Evolutionary conservation across 1,140 invertebrate species (phyloP).

Genomic region (Onthophagus taurus): DNA sequence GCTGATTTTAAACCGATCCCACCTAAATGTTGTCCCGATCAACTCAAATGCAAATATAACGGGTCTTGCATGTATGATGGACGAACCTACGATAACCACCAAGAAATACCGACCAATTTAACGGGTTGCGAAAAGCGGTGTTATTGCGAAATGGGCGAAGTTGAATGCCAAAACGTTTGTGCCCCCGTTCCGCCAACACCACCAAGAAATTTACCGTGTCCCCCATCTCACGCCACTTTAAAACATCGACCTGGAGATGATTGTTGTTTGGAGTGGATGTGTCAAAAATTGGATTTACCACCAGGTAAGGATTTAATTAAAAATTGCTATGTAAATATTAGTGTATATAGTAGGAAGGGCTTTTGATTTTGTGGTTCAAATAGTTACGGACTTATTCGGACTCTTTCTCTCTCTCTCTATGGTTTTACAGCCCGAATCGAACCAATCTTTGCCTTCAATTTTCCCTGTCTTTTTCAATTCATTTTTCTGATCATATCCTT

Average conservation of each 20-base stretch:
- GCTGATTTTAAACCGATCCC: constrained; percentile 58
- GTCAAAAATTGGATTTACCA: constrained; percentile 28
- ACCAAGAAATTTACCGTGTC: constrained; percentile 61
- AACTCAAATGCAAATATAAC: constrained; percentile 64
- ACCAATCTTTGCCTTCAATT: too few species aligned
- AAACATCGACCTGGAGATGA: constrained; percentile 64
- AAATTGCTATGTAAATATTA: too few species aligned
- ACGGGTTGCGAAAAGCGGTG: constrained; percentile 76
- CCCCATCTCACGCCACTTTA: constrained; percentile 51
- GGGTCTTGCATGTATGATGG: constrained; percentile 65
- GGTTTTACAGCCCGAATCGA: too few species aligned
- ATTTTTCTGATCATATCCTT: too few species aligned
- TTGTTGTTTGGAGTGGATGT: constrained; percentile 69
- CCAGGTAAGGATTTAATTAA: constrained; percentile 19
- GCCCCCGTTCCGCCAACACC: constrained; percentile 61
- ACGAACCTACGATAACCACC: constrained; percentile 48
- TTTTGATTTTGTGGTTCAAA: too few species aligned
- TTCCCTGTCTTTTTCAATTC: too few species aligned
- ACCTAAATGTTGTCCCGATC: constrained; percentile 74
- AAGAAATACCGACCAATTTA: constrained; percentile 46
- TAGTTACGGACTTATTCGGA: too few species aligned
- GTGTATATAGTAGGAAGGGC: too few species aligned
- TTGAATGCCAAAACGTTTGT: constrained; percentile 74
- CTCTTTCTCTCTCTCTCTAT: too few species aligned
- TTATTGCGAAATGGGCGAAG: constrained; percentile 75